Evolutionary conservation across 2,113 vertebrate genomes (phyloP).

Genomic region (Mobula hypostoma): DNA sequence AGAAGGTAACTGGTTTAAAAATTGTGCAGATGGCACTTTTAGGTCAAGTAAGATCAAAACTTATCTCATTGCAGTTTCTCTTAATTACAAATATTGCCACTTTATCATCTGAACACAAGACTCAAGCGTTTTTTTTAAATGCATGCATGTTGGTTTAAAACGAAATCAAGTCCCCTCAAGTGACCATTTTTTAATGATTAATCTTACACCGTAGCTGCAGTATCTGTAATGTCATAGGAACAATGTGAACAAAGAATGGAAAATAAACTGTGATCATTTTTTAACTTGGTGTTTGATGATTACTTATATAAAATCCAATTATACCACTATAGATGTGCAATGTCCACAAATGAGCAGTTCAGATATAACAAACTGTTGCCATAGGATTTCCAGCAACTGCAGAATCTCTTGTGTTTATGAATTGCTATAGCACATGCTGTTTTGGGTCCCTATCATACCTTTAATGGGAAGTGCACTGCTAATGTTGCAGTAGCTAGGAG

Average conservation of each 20-base stretch:
- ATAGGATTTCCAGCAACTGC: not conserved
- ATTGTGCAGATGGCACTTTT: not conserved
- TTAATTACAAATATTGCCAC: not conserved
- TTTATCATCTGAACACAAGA: not conserved
- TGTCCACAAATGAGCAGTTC: not conserved
- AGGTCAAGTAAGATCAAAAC: not conserved
- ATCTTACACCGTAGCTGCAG: not conserved
- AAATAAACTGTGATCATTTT: conserved; percentile 20
- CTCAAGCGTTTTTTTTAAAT: not conserved
- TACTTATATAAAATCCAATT: not conserved
- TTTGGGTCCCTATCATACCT: not conserved
- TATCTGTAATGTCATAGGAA: not conserved
- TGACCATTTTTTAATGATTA: not conserved
- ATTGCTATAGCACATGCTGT: not conserved
- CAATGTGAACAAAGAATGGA: conserved; percentile 14
- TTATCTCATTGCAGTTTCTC: not conserved
- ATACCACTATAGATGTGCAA: conserved; percentile 6
- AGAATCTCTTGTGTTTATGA: no score
- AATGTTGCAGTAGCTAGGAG: not conserved
- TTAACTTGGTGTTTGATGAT: not conserved
- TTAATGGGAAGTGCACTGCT: not conserved
- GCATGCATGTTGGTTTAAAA: not conserved
- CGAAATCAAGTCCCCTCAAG: not conserved
- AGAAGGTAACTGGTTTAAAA: not conserved
- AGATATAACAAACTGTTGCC: not conserved